Evolutionary conservation across 1,140 invertebrate species (phyloP).

Genomic region (Galleria mellonella): DNA sequence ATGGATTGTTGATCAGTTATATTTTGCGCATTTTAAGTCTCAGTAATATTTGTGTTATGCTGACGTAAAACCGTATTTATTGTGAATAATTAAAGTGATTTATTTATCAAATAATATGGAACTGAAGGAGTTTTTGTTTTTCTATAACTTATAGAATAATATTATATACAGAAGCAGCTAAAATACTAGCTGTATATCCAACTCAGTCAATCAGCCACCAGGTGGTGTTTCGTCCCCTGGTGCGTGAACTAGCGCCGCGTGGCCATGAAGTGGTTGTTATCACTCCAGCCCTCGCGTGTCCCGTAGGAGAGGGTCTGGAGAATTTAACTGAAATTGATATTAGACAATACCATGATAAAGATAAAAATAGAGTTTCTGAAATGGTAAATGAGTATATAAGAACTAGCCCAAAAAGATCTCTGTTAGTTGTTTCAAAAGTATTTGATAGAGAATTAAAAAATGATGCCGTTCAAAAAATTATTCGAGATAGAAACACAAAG

Average conservation of each 20-base stretch:
- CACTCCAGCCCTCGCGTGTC: conserved; percentile 33
- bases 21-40: too few relatives aligned
- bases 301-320: conserved; percentile 11
- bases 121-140: too few relatives aligned
- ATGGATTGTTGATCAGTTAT: too few relatives aligned
- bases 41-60: too few relatives aligned
- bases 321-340: conserved; percentile 44
- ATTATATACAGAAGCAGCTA: not conserved
- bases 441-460: not conserved
- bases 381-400: conserved; percentile 17
- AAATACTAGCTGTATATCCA: conserved; percentile 66
- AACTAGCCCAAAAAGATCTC: conserved; percentile 7
- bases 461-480: conserved; percentile 23
- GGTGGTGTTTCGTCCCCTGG: conserved; percentile 54
- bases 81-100: too few relatives aligned
- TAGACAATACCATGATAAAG: conserved; percentile 29
- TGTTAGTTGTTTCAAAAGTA: conserved; percentile 6
- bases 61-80: too few relatives aligned
- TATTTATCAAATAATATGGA: too few relatives aligned
- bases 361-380: conserved; percentile 18
- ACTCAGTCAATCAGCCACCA: conserved; percentile 64
- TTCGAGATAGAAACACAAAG: conserved; percentile 28
- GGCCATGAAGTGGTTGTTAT: conserved; percentile 44
- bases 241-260: conserved; percentile 21
- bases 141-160: too few relatives aligned